Base-by-base conservation (phyloP, 2,113 vertebrate species). In the Ibidorhyncha struthersii region DNA sequence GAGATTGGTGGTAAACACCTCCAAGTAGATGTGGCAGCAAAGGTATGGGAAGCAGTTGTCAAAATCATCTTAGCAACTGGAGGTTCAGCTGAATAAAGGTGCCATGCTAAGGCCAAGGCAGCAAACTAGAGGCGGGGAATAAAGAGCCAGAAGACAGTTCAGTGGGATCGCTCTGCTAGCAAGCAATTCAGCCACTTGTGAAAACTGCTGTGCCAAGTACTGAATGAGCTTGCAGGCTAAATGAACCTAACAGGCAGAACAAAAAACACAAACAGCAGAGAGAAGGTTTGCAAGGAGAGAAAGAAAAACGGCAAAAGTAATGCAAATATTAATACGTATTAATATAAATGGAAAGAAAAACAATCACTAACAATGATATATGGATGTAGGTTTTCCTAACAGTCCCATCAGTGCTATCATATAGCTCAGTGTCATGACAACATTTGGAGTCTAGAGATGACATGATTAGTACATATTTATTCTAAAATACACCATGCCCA, bases 381-480 rank as follows among this genome's bases (percentile, higher is more conserved):
- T 26, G 62, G 36, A 30, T 29, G 47, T 74, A 87, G 50, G 40
- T 43, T 93, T 71, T 61, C 41, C 83, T 66, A 72, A 84, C 49
- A 80, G 61, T 69, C 83, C 73, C 83, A 82, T 49, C 65, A 82
- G 73, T 89, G 72, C 86, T 91, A 69, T 80, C 52, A 45, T 36
- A 76, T 6, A 94, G 81, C 53, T 66, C 65, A 69, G 62, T 55
- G n/a, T 66, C 87, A 82, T 12, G 71, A 83, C 66, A 93, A 62
- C 79, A 82, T 77, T 91, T 90, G 81, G 69, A 93, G 89, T 15
- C 45, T 62, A 43, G 78, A 94, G 66, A 82, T 61, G 61, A 91
- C 84, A 79, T 63, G 91, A 95, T 74, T 86, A 85, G 83, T 89
- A 81, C 20, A 53, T 86, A 84, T 91, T 97, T 95, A 92, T 92